Base-by-base conservation (phyloP, 1,140 invertebrate genomes). In the Stegodyphus dumicola region DNA sequence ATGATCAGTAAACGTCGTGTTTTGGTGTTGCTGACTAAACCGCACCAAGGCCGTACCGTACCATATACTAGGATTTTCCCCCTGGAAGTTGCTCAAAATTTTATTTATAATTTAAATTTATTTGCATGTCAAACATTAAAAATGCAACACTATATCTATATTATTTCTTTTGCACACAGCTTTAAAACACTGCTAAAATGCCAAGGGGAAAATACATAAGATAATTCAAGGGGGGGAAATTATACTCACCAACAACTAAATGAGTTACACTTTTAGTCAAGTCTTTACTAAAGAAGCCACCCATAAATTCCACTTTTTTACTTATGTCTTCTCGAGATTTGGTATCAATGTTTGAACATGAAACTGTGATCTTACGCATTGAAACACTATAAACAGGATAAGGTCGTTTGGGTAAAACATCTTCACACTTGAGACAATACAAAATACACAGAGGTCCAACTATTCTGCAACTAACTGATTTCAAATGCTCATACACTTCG, bases 361-460 rank as follows among this genome's bases (percentile, higher is more conserved):
- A 94, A 52, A 97, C 91, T 7, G 94, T 91, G 5, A 96, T 89
- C 75, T 93, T 93, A 88, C 93, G 93, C 96, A 97, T 96, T 0
- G 95, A 94, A 60, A 95, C 93, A 49, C 94, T 95, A 88, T 93
- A 95, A 11, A 96, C 92, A n/a, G 96, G 95, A 88, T 92, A 93
- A 2, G 91, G 92, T 17, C 93, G 94, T 85, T 93, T 92, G 0
- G 96, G 96, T 81, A 97, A 94, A n/a, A 94, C 91, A 87, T 93
- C 91, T 17, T 93, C 93, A 88, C 94, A 93, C 17, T 92, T 92
- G 67, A 96, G 90, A 89, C 95, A 96, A 76, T 93, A 92, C 11
- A 95, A 90, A n/a, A 97, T 89, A 89, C 95, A 97, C 60, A 93
- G 92, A 11, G 96, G 95, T 0, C 96, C 95, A 81, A 96, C 90